Percentiles rank a stretch among this genome's conserved stretches.
phyloP scores from a whole-genome alignment of 2,888 invertebrate species.

The Oscheius onirici region DNA sequence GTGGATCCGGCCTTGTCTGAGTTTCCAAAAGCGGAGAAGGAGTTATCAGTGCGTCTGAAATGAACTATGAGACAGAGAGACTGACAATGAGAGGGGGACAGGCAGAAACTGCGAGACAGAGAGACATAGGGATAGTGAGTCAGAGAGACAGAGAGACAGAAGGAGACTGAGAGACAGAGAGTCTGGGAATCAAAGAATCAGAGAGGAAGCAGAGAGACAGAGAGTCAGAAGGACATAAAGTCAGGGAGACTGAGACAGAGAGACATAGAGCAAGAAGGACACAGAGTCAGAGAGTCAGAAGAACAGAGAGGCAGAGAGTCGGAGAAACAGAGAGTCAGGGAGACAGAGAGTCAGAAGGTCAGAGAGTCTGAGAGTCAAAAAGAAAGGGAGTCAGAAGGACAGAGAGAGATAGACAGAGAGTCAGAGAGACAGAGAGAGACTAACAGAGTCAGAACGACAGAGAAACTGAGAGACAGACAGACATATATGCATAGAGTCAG shows the following conservation, averaged over 20 bases:
- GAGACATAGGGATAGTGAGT: neutral
- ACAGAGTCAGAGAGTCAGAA: neutral
- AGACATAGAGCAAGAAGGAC: neutral
- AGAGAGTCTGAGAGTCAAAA: neutral
- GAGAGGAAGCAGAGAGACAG: no score
- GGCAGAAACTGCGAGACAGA: no score
- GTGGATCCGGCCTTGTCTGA: constrained; percentile 80
- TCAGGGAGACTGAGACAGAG: neutral
- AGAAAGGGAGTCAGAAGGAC: no score
- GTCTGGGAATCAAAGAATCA: neutral
- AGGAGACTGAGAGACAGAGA: no score
- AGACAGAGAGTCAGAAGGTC: no score
- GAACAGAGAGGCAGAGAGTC: no score
- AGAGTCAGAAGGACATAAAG: neutral
- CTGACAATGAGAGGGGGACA: no score
- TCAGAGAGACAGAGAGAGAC: no score
- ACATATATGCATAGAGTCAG: no score
- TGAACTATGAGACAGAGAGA: no score
- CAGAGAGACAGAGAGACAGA: neutral
- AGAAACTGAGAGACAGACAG: no score
- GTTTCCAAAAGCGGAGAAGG: constrained; percentile 88
- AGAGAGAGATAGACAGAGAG: neutral
- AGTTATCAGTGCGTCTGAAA: constrained; percentile 82
- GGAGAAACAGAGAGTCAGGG: neutral
- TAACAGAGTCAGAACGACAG: neutral